These are phyloP conservation scores for Trididemnum clinides DNA, from an alignment of 23 tunicate species.

Conservation along the genomic window DNA sequence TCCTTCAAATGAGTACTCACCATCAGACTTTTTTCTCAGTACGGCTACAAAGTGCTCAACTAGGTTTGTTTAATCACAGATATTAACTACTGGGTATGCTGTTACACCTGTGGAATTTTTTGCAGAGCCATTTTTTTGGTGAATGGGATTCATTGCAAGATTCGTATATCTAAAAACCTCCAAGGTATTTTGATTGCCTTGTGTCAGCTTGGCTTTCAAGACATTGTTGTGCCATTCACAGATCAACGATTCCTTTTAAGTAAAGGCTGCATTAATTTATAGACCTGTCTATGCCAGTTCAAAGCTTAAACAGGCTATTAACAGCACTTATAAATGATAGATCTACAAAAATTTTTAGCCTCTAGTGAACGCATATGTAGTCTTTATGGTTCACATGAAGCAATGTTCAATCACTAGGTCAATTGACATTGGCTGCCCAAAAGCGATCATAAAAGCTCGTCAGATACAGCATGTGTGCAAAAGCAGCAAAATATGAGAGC, in stretches of 20 bases:
- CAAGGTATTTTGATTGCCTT: not conserved
- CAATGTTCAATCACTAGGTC: not conserved
- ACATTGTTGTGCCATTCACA: not conserved
- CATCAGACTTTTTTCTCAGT: too few relatives aligned
- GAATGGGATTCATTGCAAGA: not conserved
- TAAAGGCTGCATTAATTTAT: not conserved
- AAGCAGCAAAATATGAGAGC: slow-evolving; percentile 4
- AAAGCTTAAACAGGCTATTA: too few relatives aligned
- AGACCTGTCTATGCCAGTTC: not conserved
- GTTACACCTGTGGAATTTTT: too few relatives aligned
- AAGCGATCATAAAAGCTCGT: not conserved
- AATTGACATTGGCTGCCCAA: not conserved
- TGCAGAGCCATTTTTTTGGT: not conserved
- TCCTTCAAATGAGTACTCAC: too few relatives aligned
- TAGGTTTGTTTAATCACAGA: too few relatives aligned
- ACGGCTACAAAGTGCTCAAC: too few relatives aligned
- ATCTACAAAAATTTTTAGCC: not conserved
- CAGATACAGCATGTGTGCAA: not conserved
- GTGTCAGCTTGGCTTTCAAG: not conserved
- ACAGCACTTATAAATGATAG: not conserved
- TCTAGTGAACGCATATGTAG: not conserved
- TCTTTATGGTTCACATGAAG: not conserved
- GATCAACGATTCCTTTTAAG: not conserved
- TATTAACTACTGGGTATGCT: too few relatives aligned
- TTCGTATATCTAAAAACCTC: not conserved